Evolutionary conservation across 1,140 invertebrate genomes (phyloP), one percentile per base, ranked within the genome.

Genomic region (Platorchestia sp.): DNA sequence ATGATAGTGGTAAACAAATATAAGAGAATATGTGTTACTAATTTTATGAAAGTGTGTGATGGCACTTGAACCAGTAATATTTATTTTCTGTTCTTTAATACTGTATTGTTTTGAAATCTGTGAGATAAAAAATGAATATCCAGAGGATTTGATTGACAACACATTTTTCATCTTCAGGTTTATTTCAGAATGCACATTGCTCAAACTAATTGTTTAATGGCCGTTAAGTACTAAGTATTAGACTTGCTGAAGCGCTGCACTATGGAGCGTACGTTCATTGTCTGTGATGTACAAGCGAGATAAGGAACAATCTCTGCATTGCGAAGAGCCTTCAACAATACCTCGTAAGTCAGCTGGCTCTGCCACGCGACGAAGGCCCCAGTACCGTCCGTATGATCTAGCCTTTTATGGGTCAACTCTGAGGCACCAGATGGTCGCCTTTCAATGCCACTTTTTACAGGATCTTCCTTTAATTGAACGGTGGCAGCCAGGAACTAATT

Each of bases 391-490:
- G 43, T 89, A 89, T 89, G 87, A 89, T 89, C 36, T 14, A 7
- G 87, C 87, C 87, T 89, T 89, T 44, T 89, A 89, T 41, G 87
- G 87, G 43, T 44, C 87, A 89, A 42, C n/a, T 42, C 87, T 44
- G 43, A 89, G 14, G 87, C 87, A 42, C n/a, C 87, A 89, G 87
- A 89, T 89, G 87, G 87, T 89, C 87, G 41, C 16, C 87, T 89
- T 89, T 43, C 87, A 89, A 44, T 89, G 87, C 87, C 87, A 89
- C 87, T 89, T 89, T 89, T 89, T 89, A 89, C 87, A 42, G 14
- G 87, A 89, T 89, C 87, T 42, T 89, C 87, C 22, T 16, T 89
- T 89, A 89, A 89, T 89, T 89, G n/a, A 42, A 89, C 43, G 27
- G 87, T 89, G 43, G 87, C 5, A 89, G 87, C 87, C 41, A 42